Evolutionary conservation across 2,113 vertebrate genomes (phyloP).

Genomic region (Cnemophilus loriae): DNA sequence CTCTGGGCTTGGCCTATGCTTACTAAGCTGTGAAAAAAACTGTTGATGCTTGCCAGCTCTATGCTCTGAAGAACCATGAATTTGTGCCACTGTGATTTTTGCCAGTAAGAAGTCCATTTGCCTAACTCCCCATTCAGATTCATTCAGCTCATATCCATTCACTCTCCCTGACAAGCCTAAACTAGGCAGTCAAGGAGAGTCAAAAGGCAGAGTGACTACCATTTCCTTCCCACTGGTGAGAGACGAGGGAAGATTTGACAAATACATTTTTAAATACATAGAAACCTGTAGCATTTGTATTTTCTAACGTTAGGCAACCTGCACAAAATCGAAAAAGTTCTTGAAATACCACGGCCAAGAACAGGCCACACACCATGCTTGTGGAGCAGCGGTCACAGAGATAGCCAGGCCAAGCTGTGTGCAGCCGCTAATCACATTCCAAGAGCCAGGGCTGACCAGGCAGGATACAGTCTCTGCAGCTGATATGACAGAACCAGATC

Average conservation of each 20-base stretch:
- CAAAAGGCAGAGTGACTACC: neutral
- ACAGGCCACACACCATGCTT: neutral
- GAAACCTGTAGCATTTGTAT: neutral
- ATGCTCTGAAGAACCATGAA: neutral
- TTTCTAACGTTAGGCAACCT: neutral
- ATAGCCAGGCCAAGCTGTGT: accelerated
- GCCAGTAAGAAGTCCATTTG: neutral
- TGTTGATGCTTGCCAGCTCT: neutral
- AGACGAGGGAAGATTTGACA: neutral
- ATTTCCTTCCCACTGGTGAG: neutral
- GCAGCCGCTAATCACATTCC: neutral
- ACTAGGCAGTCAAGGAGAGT: neutral
- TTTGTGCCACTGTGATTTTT: neutral
- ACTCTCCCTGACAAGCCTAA: neutral
- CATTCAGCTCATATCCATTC: neutral
- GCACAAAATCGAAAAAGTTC: neutral
- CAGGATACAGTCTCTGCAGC: neutral
- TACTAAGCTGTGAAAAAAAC: neutral
- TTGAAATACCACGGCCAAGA: neutral
- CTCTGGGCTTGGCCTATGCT: neutral
- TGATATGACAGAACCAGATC: accelerated
- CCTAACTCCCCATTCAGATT: neutral
- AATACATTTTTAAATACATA: neutral
- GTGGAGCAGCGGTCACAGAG: accelerated
- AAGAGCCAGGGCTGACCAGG: neutral